These are phyloP conservation scores for Sinodicranocentrus sp. DNA, from an alignment of 2,888 invertebrate species.

Conservation along the genomic window DNA sequence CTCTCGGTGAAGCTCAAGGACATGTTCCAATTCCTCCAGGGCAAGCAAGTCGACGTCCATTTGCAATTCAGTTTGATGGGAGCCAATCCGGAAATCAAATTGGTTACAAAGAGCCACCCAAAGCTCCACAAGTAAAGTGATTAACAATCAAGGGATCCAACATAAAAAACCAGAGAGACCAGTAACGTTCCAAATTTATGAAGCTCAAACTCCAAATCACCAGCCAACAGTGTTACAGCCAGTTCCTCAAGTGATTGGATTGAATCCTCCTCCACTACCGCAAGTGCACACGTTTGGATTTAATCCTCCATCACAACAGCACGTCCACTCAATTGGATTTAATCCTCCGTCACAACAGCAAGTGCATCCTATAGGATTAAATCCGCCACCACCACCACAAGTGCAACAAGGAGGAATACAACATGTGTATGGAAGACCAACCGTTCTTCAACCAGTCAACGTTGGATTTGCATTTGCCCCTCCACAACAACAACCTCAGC, in stretches of 20 bases:
- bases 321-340: conserved; percentile 32
- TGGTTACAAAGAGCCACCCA: conserved; percentile 21
- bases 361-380: conserved; percentile 26
- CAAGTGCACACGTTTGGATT: conserved; percentile 33
- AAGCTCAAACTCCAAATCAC: conserved; percentile 51
- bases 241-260: conserved; percentile 30
- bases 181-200: conserved; percentile 66
- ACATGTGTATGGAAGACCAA: conserved; percentile 39
- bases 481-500: background rate
- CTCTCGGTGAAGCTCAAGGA: conserved; percentile 69
- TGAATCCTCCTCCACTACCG: conserved; percentile 46
- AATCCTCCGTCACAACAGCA: conserved; percentile 55
- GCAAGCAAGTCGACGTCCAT: conserved; percentile 67
- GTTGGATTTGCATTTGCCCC: background rate
- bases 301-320: conserved; percentile 43
- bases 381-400: conserved; percentile 47
- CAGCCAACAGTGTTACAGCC: conserved; percentile 58
- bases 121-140: background rate
- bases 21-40: conserved; percentile 60
- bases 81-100: conserved; percentile 65
- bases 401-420: background rate
- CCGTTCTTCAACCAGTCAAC: conserved; percentile 62
- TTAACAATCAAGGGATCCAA: no score
- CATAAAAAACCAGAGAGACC: conserved; percentile 57
- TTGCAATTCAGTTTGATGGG: conserved; percentile 74